Percentiles rank a stretch among this genome's conserved stretches.
These are phyloP conservation scores for Arion vulgaris DNA, from an alignment of 1,140 invertebrate genomes.

Conservation along the genomic window DNA sequence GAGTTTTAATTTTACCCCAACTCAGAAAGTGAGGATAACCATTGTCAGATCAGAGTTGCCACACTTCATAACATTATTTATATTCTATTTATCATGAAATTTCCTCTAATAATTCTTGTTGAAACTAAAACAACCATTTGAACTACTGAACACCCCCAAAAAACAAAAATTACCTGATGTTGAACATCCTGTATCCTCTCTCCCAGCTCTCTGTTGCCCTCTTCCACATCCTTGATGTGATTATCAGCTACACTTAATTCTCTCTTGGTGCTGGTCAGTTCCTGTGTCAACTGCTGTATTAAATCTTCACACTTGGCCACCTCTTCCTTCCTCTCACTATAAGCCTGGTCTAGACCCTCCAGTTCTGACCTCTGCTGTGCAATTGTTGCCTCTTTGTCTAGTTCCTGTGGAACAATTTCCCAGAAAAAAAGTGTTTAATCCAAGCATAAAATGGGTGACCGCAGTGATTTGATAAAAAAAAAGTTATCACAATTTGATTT, in stretches of 20 bases:
- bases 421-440: no score
- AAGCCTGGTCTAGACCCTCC: constrained; percentile 62
- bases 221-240: constrained; percentile 62
- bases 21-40: no score
- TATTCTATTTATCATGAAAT: no score
- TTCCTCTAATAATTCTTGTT: no score
- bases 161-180: constrained; percentile 63
- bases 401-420: constrained; percentile 44
- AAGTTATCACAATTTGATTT: no score
- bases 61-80: no score
- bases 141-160: no score
- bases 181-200: constrained; percentile 57
- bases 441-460: neutral
- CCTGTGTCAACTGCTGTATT: constrained; percentile 69
- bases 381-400: constrained; percentile 64
- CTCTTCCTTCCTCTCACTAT: constrained; percentile 61
- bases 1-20: no score
- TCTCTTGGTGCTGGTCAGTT: constrained; percentile 64
- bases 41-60: no score
- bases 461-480: no score
- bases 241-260: constrained; percentile 63
- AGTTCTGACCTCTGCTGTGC: constrained; percentile 63
- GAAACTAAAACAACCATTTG: no score
- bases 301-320: constrained; percentile 67
- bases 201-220: constrained; percentile 60